Base-by-base conservation (phyloP, 1,140 invertebrate genomes). In the Pseudomyrmex gracilis region DNA sequence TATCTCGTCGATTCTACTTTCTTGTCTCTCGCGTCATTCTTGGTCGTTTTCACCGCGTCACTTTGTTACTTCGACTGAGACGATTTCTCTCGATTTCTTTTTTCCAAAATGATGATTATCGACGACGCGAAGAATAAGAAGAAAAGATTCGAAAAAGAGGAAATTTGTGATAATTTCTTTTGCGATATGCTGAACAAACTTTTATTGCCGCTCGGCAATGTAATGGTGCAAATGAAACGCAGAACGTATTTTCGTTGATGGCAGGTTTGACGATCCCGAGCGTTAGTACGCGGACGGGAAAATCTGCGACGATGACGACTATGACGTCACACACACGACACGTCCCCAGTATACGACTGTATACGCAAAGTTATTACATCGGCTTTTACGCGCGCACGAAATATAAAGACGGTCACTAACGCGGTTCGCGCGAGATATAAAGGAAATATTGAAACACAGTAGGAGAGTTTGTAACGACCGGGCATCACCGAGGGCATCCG, bases 401-500 rank as follows among this genome's bases (percentile, higher is more conserved):
- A 85, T 85, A 87, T 87, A 88, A 88, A 88, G 85, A 24, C 68
- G 68, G 73, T 53, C 73, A 74, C 74, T 74, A 74, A 80, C 73
- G 82, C 47, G 49, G n/a, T 47, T 73, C 73, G 71, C 61, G 77
- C 68, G 61, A n/a, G 51, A 22, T 58, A 66, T 68, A 82, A 71
- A 73, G 87, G 85, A 88, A 87, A 88, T 85, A 87, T 80, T 80
- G 86, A 87, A 87, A 87, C 86, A 64, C 85, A 84, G 85, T 86
- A 87, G 86, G 73, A 84, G 86, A 76, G 78, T 73, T 49, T 17
- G 55, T 86, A 77, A 87, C 85, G 86, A 84, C 34, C 73, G 73
- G 20, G 20, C 34, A 43, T 17, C 12, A 53, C 57, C 34, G 34
- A 53, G 78, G 45, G 49, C n/a, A n/a, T 20, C 77, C 13, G 10